Conservation (phyloP, 2,888 invertebrate genomes). For the Agrotis exclamationis region DNA sequence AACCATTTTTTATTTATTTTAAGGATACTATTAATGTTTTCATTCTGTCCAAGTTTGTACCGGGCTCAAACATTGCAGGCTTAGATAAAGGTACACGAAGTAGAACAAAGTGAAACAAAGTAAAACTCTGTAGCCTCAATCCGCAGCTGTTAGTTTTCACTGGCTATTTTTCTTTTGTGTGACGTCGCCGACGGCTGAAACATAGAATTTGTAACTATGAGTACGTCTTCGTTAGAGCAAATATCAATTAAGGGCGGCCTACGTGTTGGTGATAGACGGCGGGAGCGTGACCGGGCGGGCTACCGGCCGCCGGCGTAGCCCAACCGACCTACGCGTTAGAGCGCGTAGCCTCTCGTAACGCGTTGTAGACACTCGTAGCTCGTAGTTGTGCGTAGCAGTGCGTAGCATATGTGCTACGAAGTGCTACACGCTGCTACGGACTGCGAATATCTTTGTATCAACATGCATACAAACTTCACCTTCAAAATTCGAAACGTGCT, state of each 20-base stretch:
- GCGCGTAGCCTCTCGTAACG: constrained; percentile 57
- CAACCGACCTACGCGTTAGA: constrained; percentile 50
- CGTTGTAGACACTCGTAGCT: constrained; percentile 28
- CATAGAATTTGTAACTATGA: constrained; percentile 77
- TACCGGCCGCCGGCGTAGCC: constrained; percentile 45
- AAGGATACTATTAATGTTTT: constrained; percentile 44
- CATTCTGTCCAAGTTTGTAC: constrained; percentile 13
- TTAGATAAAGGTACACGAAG: constrained; percentile 20
- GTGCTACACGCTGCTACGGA: constrained; percentile 29
- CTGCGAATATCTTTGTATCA: constrained; percentile 32
- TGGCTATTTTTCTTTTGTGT: constrained; percentile 37
- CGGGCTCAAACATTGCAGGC: constrained; percentile 13
- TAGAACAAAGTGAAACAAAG: constrained; percentile 50
- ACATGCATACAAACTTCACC: constrained; percentile 65
- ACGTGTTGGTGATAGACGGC: constrained; percentile 77
- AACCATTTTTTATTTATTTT: constrained; percentile 40
- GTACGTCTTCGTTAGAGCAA: constrained; percentile 80
- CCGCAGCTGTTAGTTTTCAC: constrained; percentile 48
- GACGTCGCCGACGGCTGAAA: constrained; percentile 46
- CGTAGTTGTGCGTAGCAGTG: constrained; percentile 29
- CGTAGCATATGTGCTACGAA: constrained; percentile 28
- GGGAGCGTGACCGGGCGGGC: constrained; percentile 71
- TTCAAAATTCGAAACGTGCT: constrained; percentile 87
- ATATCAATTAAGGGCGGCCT: constrained; percentile 84
- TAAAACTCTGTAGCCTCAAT: constrained; percentile 46